Evolutionary conservation across 2,888 invertebrate genomes (phyloP), one percentile per base, ranked within the genome.

Genomic region (Microplitis deprimator): DNA sequence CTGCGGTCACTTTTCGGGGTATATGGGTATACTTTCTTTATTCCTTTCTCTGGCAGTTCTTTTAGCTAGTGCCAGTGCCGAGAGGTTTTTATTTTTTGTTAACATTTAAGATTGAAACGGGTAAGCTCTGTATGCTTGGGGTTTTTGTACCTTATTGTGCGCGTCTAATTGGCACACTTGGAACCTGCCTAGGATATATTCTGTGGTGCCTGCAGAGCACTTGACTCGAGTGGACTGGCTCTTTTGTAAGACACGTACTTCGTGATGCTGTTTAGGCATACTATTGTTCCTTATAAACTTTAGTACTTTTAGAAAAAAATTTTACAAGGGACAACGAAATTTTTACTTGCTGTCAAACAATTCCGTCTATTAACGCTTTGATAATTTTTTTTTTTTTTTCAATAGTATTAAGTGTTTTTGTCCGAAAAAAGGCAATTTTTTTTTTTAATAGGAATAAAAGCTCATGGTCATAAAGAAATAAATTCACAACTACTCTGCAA

Each of bases 241-340:
- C 50, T 65, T 65, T 65, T 65, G 65, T 65, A 65, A 65, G 65
- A 65, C 71, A 40, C 17, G 17, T 75, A 61, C 41, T 61, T 60
- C 62, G 59, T 60, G 71, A 76, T 50, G 50, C 50, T 75, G 77
- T 76, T 70, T 70, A 70, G 38, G 13, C 70, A 39, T 38, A 39
- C 59, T 60, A 17, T 71, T 71, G 61, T 71, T 38, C 39, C 38
- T 16, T 61, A 39, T 38, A 71, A 71, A 65, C 65, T 65, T 65
- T 65, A 29, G 20, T 5, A 65, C 20, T 65, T 65, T 65, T 38
- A 62, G 7, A n/a, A 62, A 17, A 17, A 62, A 62, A 62, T 17
- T 62, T 7, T 13, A 62, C 0, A 17, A 7, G 6, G 6, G 13
- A 62, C 16, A 62, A 17, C 6, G 62, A 7, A 62, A 29, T 29